A percentile compares a stretch with the other conserved stretches of the same genome.
Evolutionary conservation across 2,113 vertebrate species (phyloP).

Genomic region (Pteronura brasiliensis): DNA sequence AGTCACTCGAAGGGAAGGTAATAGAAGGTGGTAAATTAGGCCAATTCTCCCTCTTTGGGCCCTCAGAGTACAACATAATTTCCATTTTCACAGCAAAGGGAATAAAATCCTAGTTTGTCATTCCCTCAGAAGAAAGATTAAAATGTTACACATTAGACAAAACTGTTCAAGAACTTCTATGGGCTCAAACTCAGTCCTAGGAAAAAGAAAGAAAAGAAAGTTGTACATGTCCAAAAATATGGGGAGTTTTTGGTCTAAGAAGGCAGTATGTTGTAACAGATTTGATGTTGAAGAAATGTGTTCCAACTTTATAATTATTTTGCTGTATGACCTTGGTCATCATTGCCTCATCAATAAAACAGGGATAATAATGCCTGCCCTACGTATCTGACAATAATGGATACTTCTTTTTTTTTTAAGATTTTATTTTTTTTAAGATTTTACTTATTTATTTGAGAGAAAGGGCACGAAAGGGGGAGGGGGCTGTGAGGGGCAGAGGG

Average conservation of each 20-base stretch:
- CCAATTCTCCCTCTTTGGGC: background rate
- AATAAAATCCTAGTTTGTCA: constrained; percentile 1
- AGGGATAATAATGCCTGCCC: background rate
- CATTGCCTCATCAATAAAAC: background rate
- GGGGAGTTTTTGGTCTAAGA: background rate
- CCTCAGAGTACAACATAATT: background rate
- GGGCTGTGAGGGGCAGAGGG: background rate
- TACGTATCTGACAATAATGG: background rate
- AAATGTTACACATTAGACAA: background rate
- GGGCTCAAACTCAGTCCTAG: background rate
- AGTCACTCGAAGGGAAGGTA: background rate
- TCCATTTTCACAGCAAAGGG: background rate
- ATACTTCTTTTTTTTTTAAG: background rate
- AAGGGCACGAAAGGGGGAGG: background rate
- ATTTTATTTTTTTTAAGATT: background rate
- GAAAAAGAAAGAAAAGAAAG: constrained; percentile 33
- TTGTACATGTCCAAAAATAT: background rate
- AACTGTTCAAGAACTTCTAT: constrained; percentile 45
- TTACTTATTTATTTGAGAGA: background rate
- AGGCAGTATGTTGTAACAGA: background rate
- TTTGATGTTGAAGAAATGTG: background rate
- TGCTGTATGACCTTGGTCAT: background rate
- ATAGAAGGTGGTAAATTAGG: background rate
- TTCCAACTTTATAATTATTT: background rate
- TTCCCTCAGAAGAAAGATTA: constrained; percentile 17